Base-by-base conservation (phyloP, 2,888 invertebrate species). In the Trachelus iudaicus region DNA sequence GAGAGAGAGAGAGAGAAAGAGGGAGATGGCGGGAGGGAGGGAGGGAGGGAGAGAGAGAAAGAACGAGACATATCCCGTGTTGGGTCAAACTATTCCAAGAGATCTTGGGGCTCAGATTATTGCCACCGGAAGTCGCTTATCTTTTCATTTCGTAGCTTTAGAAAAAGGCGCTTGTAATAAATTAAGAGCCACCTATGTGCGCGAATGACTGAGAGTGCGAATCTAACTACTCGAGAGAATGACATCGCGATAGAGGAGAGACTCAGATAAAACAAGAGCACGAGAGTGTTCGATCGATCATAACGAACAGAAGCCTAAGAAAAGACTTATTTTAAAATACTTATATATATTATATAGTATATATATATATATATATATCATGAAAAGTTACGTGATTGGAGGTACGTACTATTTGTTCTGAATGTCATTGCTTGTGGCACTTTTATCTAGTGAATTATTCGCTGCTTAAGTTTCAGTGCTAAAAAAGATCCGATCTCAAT, bases 251-350 rank as follows among this genome's bases (percentile, higher is more conserved):
- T 23, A 56, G 6, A 23, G 23, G 23, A 23, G 23, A 56, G 56
- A 56, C 23, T 56, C 56, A 9, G 56, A 56, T 23, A 23, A 23
- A 56, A 56, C 23, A 56, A 56, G 56, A 56, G 56, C 56, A 56
- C 56, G 56, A 56, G 56, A 56, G 56, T 56, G 56, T 56, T 56
- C 56, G 56, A 56, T 56, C 75, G 76, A 78, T 76, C 75, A 73
- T 76, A 68, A 76, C 80, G 83, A 83, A 82, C 78, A 80, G 81
- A 81, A 84, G 85, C 88, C 87, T 86, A 84, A 86, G 77, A 82
- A 83, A 85, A 87, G 84, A 85, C 84, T 86, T 87, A 80, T 83
- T 83, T 83, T 80, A 81, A 80, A 77, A 77, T 69, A 34, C 40
- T 77, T 77, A 77, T 71, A 71, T 71, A 71, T 31, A 37, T 37